These are phyloP conservation scores for Sinocyclocheilus anshuiensis DNA, from an alignment of 2,113 vertebrate species.

Conservation along the genomic window DNA sequence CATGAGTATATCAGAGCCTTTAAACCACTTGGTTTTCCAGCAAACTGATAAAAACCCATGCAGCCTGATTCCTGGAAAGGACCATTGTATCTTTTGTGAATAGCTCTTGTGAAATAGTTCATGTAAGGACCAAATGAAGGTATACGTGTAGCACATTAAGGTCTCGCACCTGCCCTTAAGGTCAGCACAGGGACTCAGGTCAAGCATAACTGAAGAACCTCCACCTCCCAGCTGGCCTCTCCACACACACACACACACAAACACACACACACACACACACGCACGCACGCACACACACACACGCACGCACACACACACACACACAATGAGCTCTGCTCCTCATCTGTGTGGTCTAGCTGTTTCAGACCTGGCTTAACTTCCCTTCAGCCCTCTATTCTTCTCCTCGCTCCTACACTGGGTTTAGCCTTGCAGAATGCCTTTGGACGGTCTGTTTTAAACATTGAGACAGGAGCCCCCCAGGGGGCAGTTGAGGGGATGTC, in stretches of 20 bases:
- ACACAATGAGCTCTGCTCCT: neutral
- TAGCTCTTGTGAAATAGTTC: constrained; percentile 60
- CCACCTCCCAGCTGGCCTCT: constrained; percentile 60
- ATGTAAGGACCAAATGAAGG: constrained; percentile 22
- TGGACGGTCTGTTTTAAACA: constrained; percentile 80
- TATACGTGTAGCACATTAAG: neutral
- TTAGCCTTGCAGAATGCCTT: constrained; percentile 76
- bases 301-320: constrained; percentile 38
- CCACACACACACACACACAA: constrained; percentile 27
- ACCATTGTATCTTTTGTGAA: neutral
- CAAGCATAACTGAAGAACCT: constrained; percentile 58
- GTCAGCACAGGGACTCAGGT: constrained; percentile 63
- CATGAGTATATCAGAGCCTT: neutral
- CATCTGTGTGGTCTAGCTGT: constrained; percentile 70
- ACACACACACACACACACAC: constrained; percentile 31
- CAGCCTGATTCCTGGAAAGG: neutral
- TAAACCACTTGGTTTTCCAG: neutral
- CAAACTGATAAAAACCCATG: neutral
- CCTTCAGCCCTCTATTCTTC: constrained; percentile 41
- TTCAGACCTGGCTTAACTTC: constrained; percentile 33
- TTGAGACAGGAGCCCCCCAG: constrained; percentile 75
- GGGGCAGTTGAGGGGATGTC: constrained; percentile 75
- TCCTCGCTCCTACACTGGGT: constrained; percentile 61
- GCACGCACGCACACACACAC: no score
- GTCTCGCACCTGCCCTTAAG: constrained; percentile 65